Evolutionary conservation across 2,113 vertebrate species (phyloP), one percentile per base, ranked within the genome.

Genomic region (Oxyruncus cristatus): DNA sequence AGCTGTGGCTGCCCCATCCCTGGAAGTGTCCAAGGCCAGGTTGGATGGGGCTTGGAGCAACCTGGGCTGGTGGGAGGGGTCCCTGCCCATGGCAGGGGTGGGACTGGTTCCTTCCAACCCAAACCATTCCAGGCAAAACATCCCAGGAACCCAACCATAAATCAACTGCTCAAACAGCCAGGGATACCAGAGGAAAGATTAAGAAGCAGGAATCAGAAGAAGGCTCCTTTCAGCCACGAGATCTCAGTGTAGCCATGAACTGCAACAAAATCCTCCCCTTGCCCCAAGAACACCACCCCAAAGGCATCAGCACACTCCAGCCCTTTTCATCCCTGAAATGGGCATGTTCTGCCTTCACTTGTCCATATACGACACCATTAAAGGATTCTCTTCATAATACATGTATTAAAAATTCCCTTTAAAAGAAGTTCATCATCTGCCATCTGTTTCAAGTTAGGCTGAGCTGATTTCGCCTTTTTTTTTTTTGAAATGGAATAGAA

Each of bases 361-460:
- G 0, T 88, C 82, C 93, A 11, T 33, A 77, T 49, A 77, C 8
- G 59, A 88, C 63, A 77, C 89, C 61, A 74, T 44, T 5, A 67
- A 86, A 63, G 5, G 15, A 72, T 77, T 77, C 78, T 86, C 93
- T 88, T 88, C 56, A 23, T 67, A 50, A 95, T 41, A 74, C 52
- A 56, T 8, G 55, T 32, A 94, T 95, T 85, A 92, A 63, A 94
- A 90, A 92, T 50, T 82, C 68, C 61, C 49, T 85, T 85, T 44
- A 46, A 70, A 88, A 77, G n/a, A 75, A 74, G 68, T 47, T 88
- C 63, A 65, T 84, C 59, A 86, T 92, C 90, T 84, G 76, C 93
- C 95, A 96, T 95, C 96, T 96, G 95, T 86, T 95, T 96, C 88
- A 83, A 91, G 79, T 95, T 96, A 94, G 72, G 65, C 85, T 90